Conservation (phyloP, 2,797 vertebrate genomes). For the Danio jaintianensis region DNA sequence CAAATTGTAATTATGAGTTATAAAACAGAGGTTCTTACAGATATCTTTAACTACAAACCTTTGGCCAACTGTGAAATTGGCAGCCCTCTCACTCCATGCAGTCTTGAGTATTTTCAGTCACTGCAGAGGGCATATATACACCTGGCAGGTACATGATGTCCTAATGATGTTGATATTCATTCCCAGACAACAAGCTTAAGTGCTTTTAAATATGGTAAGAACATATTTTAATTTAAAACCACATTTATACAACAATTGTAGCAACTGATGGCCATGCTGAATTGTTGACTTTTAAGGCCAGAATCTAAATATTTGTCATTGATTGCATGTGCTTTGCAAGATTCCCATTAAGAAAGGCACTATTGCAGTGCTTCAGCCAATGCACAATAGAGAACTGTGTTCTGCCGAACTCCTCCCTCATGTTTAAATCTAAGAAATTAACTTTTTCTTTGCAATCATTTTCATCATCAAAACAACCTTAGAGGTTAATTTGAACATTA, state of each 20-base stretch:
- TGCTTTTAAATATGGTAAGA: background rate
- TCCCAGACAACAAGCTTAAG: background rate
- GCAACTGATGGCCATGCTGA: background rate
- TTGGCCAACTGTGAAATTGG: background rate
- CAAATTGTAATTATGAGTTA: constrained; percentile 10
- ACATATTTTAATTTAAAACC: background rate
- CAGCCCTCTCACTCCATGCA: background rate
- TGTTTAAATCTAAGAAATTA: constrained; percentile 6
- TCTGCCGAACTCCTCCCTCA: constrained; percentile 11
- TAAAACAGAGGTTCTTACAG: background rate
- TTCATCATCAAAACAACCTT: constrained; percentile 30
- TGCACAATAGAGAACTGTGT: background rate
- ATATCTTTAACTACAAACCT: constrained; percentile 1
- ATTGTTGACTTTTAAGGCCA: constrained; percentile 4
- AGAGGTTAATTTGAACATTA: constrained; percentile 18
- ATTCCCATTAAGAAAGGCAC: constrained; percentile 33
- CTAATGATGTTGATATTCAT: background rate
- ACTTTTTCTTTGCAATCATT: constrained; percentile 1
- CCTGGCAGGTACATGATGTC: background rate
- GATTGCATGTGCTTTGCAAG: constrained; percentile 23
- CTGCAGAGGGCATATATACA: background rate
- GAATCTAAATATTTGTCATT: constrained; percentile 9
- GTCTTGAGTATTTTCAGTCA: background rate
- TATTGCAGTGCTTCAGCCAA: constrained; percentile 9
- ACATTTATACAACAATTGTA: background rate